Base-by-base conservation (phyloP, 2,797 vertebrate genomes). In the Poeciliopsis presidionis region DNA sequence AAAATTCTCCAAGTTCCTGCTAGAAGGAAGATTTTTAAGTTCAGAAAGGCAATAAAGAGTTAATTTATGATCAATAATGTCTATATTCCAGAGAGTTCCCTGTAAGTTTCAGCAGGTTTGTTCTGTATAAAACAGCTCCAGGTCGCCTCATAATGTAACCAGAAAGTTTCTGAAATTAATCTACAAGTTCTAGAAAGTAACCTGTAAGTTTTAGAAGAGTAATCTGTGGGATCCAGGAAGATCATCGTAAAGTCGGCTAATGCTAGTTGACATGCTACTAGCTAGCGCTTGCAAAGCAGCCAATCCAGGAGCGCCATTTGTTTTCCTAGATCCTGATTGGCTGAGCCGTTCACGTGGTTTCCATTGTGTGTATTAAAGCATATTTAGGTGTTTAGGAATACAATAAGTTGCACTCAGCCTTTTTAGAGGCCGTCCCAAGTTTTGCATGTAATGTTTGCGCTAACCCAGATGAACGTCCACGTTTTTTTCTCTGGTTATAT, bases 391-490 rank as follows among this genome's bases (percentile, higher is more conserved):
- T 53, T 53, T 8, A 25, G 25, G 22, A 12, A 55, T 55, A 20
- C 20, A 49, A 20, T 22, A 7, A 51, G 49, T 22, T 5, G 7
- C 18, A 51, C 7, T 49, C 20, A 49, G 18, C 18, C 4, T 55
- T 55, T 55, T n/a, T 12, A n/a, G 53, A 55, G 25, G 53, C 22
- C 2, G 53, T 11, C 8, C n/a, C 22, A 25, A n/a, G 51, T n/a
- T 55, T 20, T 51, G 18, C 18, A 22, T 7, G 2, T 7, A 49
- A 49, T 0, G 6, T 49, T 7, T 49, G 47, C 0, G 5, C 18
- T 20, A 20, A 49, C 1, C 18, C 18, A 0, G 18, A 49, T 2
- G 0, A 49, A 3, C 3, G 9, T 25, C 9, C 25, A 4, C 0
- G 9, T n/a, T 55, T 4, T 55, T 28, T 28, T 13, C 4, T 55